Percentiles rank a stretch among this genome's conserved stretches.
Conservation (phyloP, 1,140 invertebrate species). For the Microplitis demolitor region DNA sequence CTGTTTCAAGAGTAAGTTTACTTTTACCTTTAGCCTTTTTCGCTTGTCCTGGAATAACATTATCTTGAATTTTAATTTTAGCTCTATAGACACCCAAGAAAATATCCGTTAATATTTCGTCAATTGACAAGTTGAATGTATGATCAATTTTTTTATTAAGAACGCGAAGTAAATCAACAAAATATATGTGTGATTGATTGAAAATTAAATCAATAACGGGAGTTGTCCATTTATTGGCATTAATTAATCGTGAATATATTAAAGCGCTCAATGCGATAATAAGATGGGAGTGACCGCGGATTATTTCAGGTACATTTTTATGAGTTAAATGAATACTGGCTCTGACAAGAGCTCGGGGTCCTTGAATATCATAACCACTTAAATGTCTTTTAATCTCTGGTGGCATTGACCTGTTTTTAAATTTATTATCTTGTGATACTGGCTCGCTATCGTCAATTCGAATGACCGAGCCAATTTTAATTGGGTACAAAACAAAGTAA, state of each 20-base stretch:
- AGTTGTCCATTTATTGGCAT: conserved; percentile 49
- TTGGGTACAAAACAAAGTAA: conserved; percentile 44
- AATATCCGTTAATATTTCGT: conserved; percentile 50
- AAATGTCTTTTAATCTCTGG: conserved; percentile 32
- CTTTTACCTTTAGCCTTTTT: conserved; percentile 43
- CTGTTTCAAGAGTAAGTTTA: conserved; percentile 37
- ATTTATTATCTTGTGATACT: not conserved
- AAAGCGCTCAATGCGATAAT: conserved; percentile 46
- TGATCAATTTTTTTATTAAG: conserved; percentile 45
- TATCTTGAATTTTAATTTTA: conserved; percentile 48
- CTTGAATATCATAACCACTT: conserved; percentile 44
- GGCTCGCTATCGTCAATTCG: not conserved
- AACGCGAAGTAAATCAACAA: conserved; percentile 47
- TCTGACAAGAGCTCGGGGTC: conserved; percentile 44
- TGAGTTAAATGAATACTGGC: conserved; percentile 50
- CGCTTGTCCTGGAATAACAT: conserved; percentile 42
- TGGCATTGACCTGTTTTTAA: conserved; percentile 13
- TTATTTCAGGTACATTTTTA: conserved; percentile 33
- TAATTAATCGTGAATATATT: conserved; percentile 50
- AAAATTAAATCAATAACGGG: conserved; percentile 53
- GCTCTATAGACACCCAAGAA: conserved; percentile 52
- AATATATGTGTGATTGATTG: conserved; percentile 53
- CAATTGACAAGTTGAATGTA: conserved; percentile 42
- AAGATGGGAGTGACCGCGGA: conserved; percentile 42
- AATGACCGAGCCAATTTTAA: conserved; percentile 33